phyloP scores from a whole-genome alignment of 2,797 vertebrate species.

The Ctenopoma multispine region DNA sequence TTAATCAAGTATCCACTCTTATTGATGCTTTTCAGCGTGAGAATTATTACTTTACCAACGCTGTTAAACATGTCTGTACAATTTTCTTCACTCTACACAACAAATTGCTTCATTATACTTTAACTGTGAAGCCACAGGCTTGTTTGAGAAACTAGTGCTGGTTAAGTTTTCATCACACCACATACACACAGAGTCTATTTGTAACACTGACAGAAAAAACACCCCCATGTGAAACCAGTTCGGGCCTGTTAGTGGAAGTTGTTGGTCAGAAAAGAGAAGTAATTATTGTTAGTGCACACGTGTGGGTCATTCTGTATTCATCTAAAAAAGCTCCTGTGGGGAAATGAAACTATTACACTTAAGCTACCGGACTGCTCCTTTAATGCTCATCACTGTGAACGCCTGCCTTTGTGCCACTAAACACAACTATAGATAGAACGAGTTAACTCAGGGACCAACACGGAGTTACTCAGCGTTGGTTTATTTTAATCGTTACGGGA shows the following conservation, averaged over 20 bases:
- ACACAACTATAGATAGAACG: constrained; percentile 9
- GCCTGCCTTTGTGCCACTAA: constrained; percentile 5
- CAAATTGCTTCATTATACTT: background rate
- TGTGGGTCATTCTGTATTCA: constrained; percentile 4
- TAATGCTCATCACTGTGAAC: background rate
- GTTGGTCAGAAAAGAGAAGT: constrained; percentile 58
- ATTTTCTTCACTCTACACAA: background rate
- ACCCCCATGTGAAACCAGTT: constrained; percentile 27
- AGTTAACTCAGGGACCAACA: constrained; percentile 6
- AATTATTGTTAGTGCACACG: background rate
- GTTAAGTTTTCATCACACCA: constrained; percentile 8
- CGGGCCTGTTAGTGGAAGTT: constrained; percentile 52
- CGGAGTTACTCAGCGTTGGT: constrained; percentile 12
- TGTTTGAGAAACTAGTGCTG: background rate
- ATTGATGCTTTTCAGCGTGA: background rate
- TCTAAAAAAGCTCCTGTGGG: background rate
- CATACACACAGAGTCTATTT: background rate
- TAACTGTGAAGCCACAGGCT: background rate
- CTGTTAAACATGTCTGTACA: background rate
- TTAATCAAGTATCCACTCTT: background rate
- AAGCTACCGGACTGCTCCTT: background rate
- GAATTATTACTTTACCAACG: background rate
- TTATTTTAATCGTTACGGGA: constrained; percentile 45
- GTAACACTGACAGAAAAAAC: constrained; percentile 11
- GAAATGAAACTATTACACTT: background rate